Percentiles rank a stretch among this genome's conserved stretches.
Conservation (phyloP, 2,113 vertebrate genomes). For the Cathartes aura region DNA sequence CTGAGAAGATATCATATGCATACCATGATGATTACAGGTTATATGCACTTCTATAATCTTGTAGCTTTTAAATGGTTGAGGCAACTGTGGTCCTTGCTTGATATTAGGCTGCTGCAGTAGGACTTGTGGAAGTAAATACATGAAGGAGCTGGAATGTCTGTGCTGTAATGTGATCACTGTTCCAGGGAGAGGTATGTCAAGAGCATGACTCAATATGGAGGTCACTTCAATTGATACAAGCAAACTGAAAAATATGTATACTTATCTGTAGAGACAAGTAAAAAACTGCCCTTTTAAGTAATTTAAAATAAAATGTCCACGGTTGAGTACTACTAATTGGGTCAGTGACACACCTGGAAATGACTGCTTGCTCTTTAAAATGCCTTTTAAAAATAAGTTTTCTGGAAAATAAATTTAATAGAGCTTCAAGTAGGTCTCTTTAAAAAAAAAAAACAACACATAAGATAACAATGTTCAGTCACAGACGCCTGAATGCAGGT, state of each 20-base stretch:
- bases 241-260: neutral
- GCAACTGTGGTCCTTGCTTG: neutral
- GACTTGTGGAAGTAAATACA: neutral
- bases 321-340: neutral
- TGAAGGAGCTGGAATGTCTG: neutral
- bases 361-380: neutral
- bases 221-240: neutral
- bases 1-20: neutral
- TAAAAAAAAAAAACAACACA: too few species aligned
- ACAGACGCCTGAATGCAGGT: neutral
- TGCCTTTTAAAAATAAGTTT: neutral
- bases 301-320: neutral
- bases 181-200: neutral
- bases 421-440: neutral
- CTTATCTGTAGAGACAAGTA: neutral
- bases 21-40: neutral
- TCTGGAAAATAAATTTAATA: neutral
- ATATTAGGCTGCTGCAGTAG: neutral
- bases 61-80: neutral
- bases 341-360: neutral
- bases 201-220: accelerated
- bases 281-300: neutral
- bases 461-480: neutral
- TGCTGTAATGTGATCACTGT: neutral
- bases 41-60: neutral